These are phyloP conservation scores for Lampris incognitus DNA, from an alignment of 2,113 vertebrate species.

Conservation along the genomic window DNA sequence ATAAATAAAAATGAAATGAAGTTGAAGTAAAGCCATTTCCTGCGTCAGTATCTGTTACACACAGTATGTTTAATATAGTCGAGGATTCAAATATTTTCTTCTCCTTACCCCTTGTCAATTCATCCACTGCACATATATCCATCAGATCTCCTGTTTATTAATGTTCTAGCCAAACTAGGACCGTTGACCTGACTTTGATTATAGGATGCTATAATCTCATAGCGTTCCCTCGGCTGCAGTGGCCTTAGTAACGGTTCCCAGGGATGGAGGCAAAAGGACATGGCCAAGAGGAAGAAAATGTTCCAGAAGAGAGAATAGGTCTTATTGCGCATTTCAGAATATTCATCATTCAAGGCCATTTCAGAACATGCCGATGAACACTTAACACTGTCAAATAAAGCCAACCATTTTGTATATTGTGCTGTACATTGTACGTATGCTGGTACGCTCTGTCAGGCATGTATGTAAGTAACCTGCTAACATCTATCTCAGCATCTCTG, in stretches of 20 bases:
- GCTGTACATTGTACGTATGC: too few relatives aligned
- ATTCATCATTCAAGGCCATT: not conserved
- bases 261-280: conserved; percentile 3
- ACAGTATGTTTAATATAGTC: too few relatives aligned
- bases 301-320: not conserved
- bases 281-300: conserved; percentile 17
- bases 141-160: not conserved
- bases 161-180: conserved; percentile 5
- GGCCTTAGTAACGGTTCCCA: conserved; percentile 56
- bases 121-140: not conserved
- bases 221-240: conserved; percentile 42
- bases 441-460: too few relatives aligned
- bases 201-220: conserved; percentile 50
- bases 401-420: too few relatives aligned
- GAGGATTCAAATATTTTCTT: too few relatives aligned
- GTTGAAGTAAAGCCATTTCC: too few relatives aligned
- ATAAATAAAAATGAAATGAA: too few relatives aligned
- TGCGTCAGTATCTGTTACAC: too few relatives aligned
- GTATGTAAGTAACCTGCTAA: too few relatives aligned
- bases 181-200: conserved; percentile 52
- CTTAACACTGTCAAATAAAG: too few relatives aligned
- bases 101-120: not conserved
- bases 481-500: too few relatives aligned
- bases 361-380: not conserved
- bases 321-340: not conserved